These are phyloP conservation scores for Oreochromis mossambicus DNA, from an alignment of 2,797 vertebrate species.

Conservation along the genomic window DNA sequence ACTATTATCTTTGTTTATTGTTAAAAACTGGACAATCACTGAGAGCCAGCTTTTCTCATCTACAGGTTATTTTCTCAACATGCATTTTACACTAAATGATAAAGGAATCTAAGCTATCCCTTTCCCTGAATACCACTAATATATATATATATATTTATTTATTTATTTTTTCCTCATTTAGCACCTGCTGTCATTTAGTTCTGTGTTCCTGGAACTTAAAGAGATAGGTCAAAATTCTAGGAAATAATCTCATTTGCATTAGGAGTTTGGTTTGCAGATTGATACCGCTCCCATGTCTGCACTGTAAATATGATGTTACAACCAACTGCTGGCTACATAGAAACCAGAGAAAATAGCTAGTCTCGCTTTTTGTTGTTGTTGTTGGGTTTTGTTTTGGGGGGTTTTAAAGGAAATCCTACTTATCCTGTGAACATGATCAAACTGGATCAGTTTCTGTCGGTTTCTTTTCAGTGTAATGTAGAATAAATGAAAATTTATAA, in stretches of 20 bases:
- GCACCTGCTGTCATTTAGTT: not conserved
- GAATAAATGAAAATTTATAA: not conserved
- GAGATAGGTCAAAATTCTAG: not conserved
- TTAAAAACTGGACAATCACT: not conserved
- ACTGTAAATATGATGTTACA: not conserved
- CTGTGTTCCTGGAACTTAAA: not conserved
- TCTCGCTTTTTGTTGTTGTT: not conserved
- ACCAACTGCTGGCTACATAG: not conserved
- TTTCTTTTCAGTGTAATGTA: not conserved
- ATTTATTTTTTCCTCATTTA: not conserved
- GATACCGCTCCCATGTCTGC: not conserved
- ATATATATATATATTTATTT: fast-evolving
- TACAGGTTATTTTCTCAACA: not conserved
- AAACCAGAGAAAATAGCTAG: not conserved
- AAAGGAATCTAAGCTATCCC: not conserved
- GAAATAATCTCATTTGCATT: not conserved
- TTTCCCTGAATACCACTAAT: not conserved
- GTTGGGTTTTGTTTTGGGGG: not conserved
- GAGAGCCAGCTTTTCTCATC: not conserved
- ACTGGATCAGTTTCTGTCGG: not conserved
- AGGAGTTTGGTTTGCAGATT: not conserved
- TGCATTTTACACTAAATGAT: not conserved
- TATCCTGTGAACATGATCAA: not conserved
- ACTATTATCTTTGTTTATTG: not conserved
- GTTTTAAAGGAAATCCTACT: not conserved